A percentile compares a stretch with the other conserved stretches of the same genome.
These are phyloP conservation scores for Artibeus jamaicensis DNA, from an alignment of 2,797 vertebrate genomes.

Conservation along the genomic window DNA sequence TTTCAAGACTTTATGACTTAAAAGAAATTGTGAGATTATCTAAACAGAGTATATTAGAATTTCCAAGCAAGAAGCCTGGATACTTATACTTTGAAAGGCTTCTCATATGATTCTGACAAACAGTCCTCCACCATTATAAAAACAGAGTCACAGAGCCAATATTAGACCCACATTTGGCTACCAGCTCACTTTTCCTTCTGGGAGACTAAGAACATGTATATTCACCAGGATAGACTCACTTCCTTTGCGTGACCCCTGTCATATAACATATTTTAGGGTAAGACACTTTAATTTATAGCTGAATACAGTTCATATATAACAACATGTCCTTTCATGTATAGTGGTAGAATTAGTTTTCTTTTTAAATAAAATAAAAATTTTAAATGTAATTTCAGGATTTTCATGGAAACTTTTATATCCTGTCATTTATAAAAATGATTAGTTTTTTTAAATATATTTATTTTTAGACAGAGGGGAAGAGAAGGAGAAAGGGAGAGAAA, in stretches of 20 bases:
- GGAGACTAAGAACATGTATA: background rate
- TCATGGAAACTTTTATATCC: background rate
- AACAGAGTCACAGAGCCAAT: background rate
- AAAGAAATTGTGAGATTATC: background rate
- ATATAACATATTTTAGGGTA: background rate
- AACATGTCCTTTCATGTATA: background rate
- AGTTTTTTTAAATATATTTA: too few relatives aligned
- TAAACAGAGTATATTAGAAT: background rate
- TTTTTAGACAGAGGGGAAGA: too few relatives aligned
- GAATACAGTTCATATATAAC: background rate
- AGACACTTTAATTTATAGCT: background rate
- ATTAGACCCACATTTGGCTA: background rate
- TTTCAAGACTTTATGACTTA: constrained; percentile 20
- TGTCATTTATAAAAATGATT: background rate
- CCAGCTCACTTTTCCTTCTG: background rate
- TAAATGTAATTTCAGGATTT: constrained; percentile 8
- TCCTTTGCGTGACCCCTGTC: background rate
- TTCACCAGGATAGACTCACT: background rate
- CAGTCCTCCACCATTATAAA: background rate
- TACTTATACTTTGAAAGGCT: constrained; percentile 6
- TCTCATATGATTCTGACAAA: background rate
- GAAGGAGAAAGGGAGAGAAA: too few relatives aligned
- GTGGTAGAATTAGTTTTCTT: background rate
- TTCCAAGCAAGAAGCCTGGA: background rate
- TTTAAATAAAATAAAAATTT: constrained; percentile 45